Evolutionary conservation across 2,888 invertebrate species (phyloP), one percentile per base, ranked within the genome.

Genomic region (Platycnemis pennipes): DNA sequence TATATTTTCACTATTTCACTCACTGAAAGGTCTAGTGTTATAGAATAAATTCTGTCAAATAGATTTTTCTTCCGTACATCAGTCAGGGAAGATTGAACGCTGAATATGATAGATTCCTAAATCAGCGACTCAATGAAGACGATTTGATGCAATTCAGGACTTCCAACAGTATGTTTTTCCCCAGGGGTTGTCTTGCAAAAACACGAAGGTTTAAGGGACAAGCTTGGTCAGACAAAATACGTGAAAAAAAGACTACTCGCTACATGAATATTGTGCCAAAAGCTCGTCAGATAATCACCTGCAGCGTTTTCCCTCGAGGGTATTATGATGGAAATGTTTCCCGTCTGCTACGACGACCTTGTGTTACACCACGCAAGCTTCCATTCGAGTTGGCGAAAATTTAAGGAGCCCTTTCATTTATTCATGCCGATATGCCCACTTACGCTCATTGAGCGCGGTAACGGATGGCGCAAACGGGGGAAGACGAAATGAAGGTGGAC

Each of bases 401-500:
- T 77, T 77, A 77, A 77, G 77, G 77, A 77, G 77, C 77, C 37
- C 77, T 37, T 77, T 77, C 37, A 77, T 77, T 77, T 77, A 77
- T 77, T 77, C 37, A 77, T 77, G 77, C 77, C n/a, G 44, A 87
- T 44, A 56, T 13, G n/a, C 91, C 63, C 91, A 91, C 63, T 91
- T 63, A 44, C 91, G 63, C 91, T n/a, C 91, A 91, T 63, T 91
- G 56, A 91, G 63, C 13, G 91, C 19, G 45, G 69, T 63, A 91
- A 91, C 91, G 56, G 22, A 42, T 44, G 37, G 69, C 56, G 56
- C n/a, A 42, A 11, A 22, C 26, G 37, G 42, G 86, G 44, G 7
- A n/a, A 45, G n/a, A 5, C n/a, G 63, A 22, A 31, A 42, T 2
- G 91, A 63, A 91, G 44, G 42, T 7, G 63, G 46, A 46, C 69